Evolutionary conservation across 1,140 invertebrate species (phyloP).

Genomic region (Polypedilum vanderplanki): DNA sequence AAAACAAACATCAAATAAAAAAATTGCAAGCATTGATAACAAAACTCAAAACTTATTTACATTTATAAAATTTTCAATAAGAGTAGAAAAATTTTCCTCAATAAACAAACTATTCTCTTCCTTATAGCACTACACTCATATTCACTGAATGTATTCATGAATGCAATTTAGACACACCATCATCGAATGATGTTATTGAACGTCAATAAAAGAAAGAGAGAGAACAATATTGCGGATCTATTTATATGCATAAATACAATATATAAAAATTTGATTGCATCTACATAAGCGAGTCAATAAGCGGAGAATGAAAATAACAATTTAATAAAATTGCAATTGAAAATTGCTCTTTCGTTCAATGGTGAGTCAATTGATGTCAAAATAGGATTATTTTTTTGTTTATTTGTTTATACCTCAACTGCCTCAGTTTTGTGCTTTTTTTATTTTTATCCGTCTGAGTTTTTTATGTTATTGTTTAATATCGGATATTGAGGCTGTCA

Average conservation of each 20-base stretch:
- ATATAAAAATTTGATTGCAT: constrained; percentile 16
- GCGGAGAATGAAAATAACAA: background rate
- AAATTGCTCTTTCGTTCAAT: background rate
- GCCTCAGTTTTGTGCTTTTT: background rate
- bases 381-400: constrained; percentile 5
- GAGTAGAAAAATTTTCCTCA: too few species aligned
- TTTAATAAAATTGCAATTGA: background rate
- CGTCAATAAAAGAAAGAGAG: background rate
- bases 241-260: background rate
- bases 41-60: too few species aligned
- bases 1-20: too few species aligned
- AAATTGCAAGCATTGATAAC: too few species aligned
- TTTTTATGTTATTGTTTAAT: background rate
- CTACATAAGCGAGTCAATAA: background rate
- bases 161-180: too few species aligned
- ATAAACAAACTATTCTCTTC: too few species aligned
- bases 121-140: too few species aligned
- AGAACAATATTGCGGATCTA: background rate
- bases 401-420: background rate
- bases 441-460: background rate
- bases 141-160: too few species aligned
- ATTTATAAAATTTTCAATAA: too few species aligned
- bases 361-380: constrained; percentile 10
- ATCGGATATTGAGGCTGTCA: background rate
- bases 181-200: too few species aligned